phyloP scores from a whole-genome alignment of 2,888 invertebrate genomes.

The Cheilosia scutellata region DNA sequence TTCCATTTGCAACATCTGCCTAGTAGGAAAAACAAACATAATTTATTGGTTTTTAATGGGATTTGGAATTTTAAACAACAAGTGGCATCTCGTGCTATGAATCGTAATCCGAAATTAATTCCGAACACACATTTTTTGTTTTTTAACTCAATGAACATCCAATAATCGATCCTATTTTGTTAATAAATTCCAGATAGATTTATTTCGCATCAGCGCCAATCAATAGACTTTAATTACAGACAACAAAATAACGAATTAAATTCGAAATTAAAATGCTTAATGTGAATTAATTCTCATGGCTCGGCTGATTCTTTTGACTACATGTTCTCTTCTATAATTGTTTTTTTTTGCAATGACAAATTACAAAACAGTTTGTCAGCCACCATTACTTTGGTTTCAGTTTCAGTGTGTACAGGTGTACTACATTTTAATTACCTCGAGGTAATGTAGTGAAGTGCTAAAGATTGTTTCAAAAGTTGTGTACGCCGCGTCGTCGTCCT shows the following conservation, averaged over 20 bases:
- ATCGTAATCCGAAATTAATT: conserved; percentile 34
- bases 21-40: background rate
- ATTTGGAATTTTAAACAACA: background rate
- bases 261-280: conserved; percentile 57
- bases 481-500: conserved; percentile 29
- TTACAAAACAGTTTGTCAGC: conserved; percentile 34
- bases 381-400: conserved; percentile 30
- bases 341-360: conserved; percentile 23
- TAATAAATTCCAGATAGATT: conserved; percentile 10
- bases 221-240: conserved; percentile 50
- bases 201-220: conserved; percentile 42
- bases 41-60: conserved; percentile 11
- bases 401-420: conserved; percentile 11
- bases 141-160: background rate
- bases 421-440: conserved; percentile 63
- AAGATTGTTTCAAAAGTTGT: conserved; percentile 71
- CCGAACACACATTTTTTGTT: conserved; percentile 9
- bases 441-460: conserved; percentile 69
- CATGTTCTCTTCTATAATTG: background rate
- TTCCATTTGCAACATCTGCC: background rate
- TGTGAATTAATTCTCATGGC: conserved; percentile 13
- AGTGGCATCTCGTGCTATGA: background rate
- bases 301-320: conserved; percentile 23
- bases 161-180: conserved; percentile 1
- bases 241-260: conserved; percentile 47